Percentiles rank a stretch among this genome's conserved stretches.
phyloP scores from a whole-genome alignment of 2,888 invertebrate species.

The Zaprionus bogoriensis region DNA sequence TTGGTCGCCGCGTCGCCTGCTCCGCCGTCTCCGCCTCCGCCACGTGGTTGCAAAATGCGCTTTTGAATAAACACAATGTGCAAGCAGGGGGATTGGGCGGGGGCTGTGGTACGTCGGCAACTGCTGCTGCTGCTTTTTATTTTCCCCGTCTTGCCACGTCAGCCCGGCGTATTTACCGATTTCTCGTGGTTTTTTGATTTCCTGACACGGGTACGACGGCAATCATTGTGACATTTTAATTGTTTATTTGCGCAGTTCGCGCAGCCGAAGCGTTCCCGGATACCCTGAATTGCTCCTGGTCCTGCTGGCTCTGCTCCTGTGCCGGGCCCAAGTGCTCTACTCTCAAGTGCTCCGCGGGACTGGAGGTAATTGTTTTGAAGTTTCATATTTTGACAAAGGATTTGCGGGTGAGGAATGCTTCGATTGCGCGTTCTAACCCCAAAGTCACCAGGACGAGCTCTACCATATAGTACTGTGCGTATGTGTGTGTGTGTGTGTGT shows the following conservation, averaged over 20 bases:
- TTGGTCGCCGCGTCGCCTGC: constrained; percentile 31
- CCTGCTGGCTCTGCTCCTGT: neutral
- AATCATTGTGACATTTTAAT: constrained; percentile 79
- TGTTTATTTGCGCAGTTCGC: constrained; percentile 74
- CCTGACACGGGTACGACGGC: constrained; percentile 76
- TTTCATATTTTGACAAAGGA: constrained; percentile 66
- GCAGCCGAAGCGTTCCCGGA: constrained; percentile 22
- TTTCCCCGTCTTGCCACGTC: constrained; percentile 12
- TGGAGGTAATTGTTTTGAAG: constrained; percentile 59
- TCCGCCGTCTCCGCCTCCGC: constrained; percentile 1
- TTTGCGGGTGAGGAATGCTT: constrained; percentile 63
- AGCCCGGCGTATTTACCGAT: constrained; percentile 58
- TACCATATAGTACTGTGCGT: no score
- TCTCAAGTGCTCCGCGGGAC: constrained; percentile 57
- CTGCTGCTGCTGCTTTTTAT: constrained; percentile 28
- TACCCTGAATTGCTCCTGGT: neutral
- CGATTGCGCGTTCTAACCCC: constrained; percentile 18
- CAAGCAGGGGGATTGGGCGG: constrained; percentile 3
- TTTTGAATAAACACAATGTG: constrained; percentile 69
- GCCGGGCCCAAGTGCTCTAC: no score
- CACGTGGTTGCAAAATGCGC: constrained; percentile 67
- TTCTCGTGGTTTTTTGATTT: constrained; percentile 75
- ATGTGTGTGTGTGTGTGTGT: constrained; percentile 31
- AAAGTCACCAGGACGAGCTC: constrained; percentile 21
- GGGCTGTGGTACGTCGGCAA: constrained; percentile 1